Evolutionary conservation across 2,797 vertebrate species (phyloP).

Genomic region (Benthosema pterotum): DNA sequence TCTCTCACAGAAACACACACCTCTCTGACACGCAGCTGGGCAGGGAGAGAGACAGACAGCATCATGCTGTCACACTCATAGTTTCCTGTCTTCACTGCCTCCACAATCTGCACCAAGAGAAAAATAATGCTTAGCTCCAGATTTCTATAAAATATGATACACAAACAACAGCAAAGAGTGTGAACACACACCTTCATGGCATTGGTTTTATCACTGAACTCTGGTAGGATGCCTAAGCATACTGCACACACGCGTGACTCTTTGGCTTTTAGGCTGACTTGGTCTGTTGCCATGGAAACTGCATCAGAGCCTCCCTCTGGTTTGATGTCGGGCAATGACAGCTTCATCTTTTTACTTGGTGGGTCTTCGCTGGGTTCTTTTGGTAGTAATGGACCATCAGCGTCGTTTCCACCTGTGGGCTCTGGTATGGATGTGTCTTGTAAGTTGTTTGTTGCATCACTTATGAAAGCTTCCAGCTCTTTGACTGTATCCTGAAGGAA

Average conservation of each 20-base stretch:
- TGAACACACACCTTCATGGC: conserved; percentile 78
- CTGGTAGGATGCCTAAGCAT: conserved; percentile 92
- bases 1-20: conserved; percentile 68
- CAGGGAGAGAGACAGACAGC: conserved; percentile 91
- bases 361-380: conserved; percentile 63
- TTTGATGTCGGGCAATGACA: conserved; percentile 10
- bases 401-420: conserved; percentile 9
- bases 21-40: conserved; percentile 95
- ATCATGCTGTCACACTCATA: conserved; percentile 89
- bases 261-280: not conserved
- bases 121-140: not conserved
- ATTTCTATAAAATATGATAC: not conserved
- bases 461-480: conserved; percentile 79
- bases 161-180: not conserved
- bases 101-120: conserved; percentile 80
- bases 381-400: conserved; percentile 32
- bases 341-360: conserved; percentile 83
- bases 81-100: conserved; percentile 81
- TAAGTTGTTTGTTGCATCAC: conserved; percentile 26
- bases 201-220: conserved; percentile 82
- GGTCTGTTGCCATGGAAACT: not conserved
- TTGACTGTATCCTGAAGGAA: conserved; percentile 79
- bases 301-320: conserved; percentile 26
- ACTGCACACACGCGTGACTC: conserved; percentile 78
- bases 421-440: conserved; percentile 11